Percentiles rank a stretch among this genome's conserved stretches.
phyloP scores from a whole-genome alignment of 2,888 invertebrate genomes.

The Druceiella hillmani region DNA sequence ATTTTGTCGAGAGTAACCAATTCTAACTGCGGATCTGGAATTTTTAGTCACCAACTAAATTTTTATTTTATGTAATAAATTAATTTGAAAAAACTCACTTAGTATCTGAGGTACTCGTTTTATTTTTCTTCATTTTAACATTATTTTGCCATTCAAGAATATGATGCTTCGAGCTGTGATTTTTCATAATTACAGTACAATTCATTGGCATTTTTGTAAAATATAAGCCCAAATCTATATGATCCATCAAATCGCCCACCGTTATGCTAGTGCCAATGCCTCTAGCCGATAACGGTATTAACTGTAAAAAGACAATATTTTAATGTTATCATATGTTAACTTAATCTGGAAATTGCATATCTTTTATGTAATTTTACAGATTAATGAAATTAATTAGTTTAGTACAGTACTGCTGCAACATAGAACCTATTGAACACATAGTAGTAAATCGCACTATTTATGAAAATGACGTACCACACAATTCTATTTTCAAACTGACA shows the following conservation, averaged over 20 bases:
- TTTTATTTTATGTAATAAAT: too few species aligned
- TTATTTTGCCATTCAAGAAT: constrained; percentile 48
- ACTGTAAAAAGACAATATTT: constrained; percentile 27
- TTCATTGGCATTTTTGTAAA: constrained; percentile 52
- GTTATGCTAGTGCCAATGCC: constrained; percentile 63
- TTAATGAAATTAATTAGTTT: too few species aligned
- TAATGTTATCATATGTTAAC: too few species aligned
- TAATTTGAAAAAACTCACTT: constrained; percentile 29
- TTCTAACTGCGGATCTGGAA: too few species aligned
- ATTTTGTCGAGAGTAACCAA: too few species aligned
- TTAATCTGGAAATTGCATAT: too few species aligned
- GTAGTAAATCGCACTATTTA: too few species aligned
- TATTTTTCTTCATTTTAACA: constrained; percentile 41
- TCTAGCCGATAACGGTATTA: constrained; percentile 49
- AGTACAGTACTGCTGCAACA: too few species aligned
- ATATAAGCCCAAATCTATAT: constrained; percentile 55
- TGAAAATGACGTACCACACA: constrained; percentile 30
- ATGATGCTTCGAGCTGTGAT: constrained; percentile 50
- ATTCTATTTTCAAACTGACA: constrained; percentile 37
- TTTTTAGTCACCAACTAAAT: too few species aligned
- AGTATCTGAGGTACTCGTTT: constrained; percentile 30
- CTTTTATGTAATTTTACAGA: too few species aligned
- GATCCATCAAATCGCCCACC: constrained; percentile 54
- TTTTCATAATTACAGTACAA: constrained; percentile 44
- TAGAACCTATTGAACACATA: too few species aligned